A percentile compares a stretch with the other conserved stretches of the same genome.
Evolutionary conservation across 2,888 invertebrate species (phyloP).

Genomic region (Ptilodon capucinus): DNA sequence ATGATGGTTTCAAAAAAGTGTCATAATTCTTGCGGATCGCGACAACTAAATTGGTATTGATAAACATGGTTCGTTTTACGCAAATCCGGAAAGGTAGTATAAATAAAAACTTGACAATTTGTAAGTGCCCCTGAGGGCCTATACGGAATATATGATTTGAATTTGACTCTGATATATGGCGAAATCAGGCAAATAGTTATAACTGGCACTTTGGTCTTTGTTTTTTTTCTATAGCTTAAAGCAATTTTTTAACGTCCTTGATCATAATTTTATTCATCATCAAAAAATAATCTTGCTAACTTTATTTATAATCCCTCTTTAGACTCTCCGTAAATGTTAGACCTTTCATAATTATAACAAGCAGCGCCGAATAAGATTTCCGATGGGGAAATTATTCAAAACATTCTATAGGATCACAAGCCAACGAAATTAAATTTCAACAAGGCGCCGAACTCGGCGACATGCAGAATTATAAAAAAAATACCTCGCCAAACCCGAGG

Average conservation of each 20-base stretch:
- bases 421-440: conserved; percentile 51
- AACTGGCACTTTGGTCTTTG: too few relatives aligned
- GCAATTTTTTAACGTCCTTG: too few relatives aligned
- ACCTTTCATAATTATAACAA: conserved; percentile 20
- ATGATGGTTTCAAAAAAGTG: too few relatives aligned
- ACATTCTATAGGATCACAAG: conserved; percentile 44
- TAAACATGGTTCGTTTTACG: not conserved
- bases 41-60: not conserved
- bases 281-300: not conserved
- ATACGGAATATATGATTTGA: too few relatives aligned
- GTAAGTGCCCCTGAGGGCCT: too few relatives aligned
- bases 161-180: too few relatives aligned
- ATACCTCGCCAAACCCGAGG: conserved; percentile 29
- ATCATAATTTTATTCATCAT: not conserved
- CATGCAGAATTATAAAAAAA: conserved; percentile 35
- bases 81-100: not conserved
- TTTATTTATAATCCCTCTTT: not conserved
- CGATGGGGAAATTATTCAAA: conserved; percentile 45
- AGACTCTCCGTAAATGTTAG: not conserved
- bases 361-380: conserved; percentile 32
- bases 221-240: too few relatives aligned
- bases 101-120: too few relatives aligned
- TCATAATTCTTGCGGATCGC: not conserved
- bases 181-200: too few relatives aligned
- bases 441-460: conserved; percentile 23